phyloP scores from a whole-genome alignment of 2,113 vertebrate species.

The Perca fluviatilis region DNA sequence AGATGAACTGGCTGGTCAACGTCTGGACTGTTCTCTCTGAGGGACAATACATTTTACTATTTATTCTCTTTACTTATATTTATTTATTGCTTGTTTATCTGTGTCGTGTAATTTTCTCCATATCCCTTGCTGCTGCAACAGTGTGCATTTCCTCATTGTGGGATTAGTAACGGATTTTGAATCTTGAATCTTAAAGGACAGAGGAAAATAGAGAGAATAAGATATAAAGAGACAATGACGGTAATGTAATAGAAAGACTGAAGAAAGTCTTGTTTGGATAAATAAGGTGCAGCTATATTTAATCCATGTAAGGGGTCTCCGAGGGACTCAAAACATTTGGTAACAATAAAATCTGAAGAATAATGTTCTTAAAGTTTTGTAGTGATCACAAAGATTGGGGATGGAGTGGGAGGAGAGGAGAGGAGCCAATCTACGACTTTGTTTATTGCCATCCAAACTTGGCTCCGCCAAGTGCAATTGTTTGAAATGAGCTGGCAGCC shows the following conservation, averaged over 20 bases:
- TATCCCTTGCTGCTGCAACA: too few relatives aligned
- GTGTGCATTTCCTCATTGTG: too few relatives aligned
- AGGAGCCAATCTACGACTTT: constrained; percentile 78
- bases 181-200: neutral
- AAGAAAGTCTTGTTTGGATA: constrained; percentile 26
- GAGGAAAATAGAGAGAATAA: constrained; percentile 9
- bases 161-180: too few relatives aligned
- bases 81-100: too few relatives aligned
- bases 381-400: constrained; percentile 21
- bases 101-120: too few relatives aligned
- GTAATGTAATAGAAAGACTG: neutral
- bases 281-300: constrained; percentile 29
- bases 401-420: constrained; percentile 52
- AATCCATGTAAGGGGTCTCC: constrained; percentile 19
- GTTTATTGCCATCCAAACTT: constrained; percentile 85
- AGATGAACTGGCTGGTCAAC: constrained; percentile 27
- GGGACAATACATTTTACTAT: neutral
- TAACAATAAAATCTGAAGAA: constrained; percentile 29
- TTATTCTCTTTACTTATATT: too few relatives aligned
- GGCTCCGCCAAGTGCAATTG: constrained; percentile 80
- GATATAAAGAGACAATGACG: neutral
- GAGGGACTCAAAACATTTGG: constrained; percentile 18
- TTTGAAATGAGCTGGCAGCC: constrained; percentile 82
- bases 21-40: constrained; percentile 30
- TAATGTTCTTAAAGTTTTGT: constrained; percentile 14